A percentile compares a stretch with the other conserved stretches of the same genome.
Conservation (phyloP, 1,140 invertebrate genomes). For the Plodia interpunctella region DNA sequence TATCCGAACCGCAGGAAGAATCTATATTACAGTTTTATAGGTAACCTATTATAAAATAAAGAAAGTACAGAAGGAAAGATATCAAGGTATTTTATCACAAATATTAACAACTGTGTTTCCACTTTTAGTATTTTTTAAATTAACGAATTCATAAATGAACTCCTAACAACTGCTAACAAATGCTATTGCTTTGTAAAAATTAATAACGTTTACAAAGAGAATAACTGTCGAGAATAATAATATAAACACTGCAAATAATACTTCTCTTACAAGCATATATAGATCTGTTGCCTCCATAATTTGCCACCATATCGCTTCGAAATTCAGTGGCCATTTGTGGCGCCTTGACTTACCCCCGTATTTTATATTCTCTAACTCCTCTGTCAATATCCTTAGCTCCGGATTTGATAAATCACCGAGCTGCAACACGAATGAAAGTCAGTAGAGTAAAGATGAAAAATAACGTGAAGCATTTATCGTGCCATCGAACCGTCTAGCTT, state of each 20-base stretch:
- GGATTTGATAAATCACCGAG: constrained; percentile 91
- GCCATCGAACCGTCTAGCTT: constrained; percentile 1
- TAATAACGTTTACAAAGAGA: too few species aligned
- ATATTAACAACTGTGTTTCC: too few species aligned
- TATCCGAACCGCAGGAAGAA: constrained; percentile 5
- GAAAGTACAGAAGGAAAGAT: neutral
- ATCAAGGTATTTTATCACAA: neutral
- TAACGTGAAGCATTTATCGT: neutral
- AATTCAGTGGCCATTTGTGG: constrained; percentile 6
- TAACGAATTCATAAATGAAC: too few species aligned
- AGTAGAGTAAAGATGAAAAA: constrained; percentile 8
- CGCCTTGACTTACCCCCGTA: constrained; percentile 84
- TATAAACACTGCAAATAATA: too few species aligned
- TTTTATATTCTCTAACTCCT: constrained; percentile 91
- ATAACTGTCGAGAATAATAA: too few species aligned
- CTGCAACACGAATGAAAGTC: constrained; percentile 77
- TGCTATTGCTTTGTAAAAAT: too few species aligned
- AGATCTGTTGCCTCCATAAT: neutral
- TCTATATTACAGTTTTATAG: neutral
- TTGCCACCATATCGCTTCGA: neutral
- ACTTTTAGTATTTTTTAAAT: too few species aligned
- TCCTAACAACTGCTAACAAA: too few species aligned
- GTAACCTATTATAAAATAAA: neutral
- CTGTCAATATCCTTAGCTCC: constrained; percentile 90
- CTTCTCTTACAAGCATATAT: neutral